phyloP scores from a whole-genome alignment of 2,113 vertebrate species.

The Pelobates fuscus region DNA sequence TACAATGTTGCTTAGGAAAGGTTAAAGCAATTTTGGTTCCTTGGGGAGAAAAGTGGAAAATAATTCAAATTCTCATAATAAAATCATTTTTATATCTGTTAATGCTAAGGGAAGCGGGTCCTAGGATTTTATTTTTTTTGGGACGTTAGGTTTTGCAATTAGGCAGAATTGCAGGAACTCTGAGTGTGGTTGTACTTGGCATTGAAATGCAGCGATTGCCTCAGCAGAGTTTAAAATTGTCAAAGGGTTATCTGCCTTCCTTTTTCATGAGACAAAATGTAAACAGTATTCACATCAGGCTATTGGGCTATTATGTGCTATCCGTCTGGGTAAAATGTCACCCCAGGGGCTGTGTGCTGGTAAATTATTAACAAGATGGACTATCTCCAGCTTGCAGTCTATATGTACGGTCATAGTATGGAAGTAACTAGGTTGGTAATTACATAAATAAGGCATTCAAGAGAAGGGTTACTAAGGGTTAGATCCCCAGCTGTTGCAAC shows the following conservation, averaged over 20 bases:
- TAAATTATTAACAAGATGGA: slow-evolving; percentile 63
- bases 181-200: slow-evolving; percentile 32
- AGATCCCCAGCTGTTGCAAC: too few relatives aligned
- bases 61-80: too few relatives aligned
- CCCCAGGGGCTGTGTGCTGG: slow-evolving; percentile 53
- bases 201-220: slow-evolving; percentile 38
- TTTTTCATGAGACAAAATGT: slow-evolving; percentile 63
- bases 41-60: too few relatives aligned
- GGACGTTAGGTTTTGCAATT: slow-evolving; percentile 39
- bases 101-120: too few relatives aligned
- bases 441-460: too few relatives aligned
- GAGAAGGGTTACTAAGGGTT: too few relatives aligned
- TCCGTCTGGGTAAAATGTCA: slow-evolving; percentile 63
- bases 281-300: slow-evolving; percentile 65
- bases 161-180: slow-evolving; percentile 23
- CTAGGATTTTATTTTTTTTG: too few relatives aligned
- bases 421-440: too few relatives aligned
- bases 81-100: too few relatives aligned
- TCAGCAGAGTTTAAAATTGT: slow-evolving; percentile 54
- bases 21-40: too few relatives aligned
- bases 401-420: too few relatives aligned
- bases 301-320: slow-evolving; percentile 60
- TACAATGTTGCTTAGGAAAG: too few relatives aligned
- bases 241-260: slow-evolving; percentile 64
- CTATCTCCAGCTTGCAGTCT: background rate